Evolutionary conservation across 2,888 invertebrate genomes (phyloP), one percentile per base, ranked within the genome.

Genomic region (Apeira syringaria): DNA sequence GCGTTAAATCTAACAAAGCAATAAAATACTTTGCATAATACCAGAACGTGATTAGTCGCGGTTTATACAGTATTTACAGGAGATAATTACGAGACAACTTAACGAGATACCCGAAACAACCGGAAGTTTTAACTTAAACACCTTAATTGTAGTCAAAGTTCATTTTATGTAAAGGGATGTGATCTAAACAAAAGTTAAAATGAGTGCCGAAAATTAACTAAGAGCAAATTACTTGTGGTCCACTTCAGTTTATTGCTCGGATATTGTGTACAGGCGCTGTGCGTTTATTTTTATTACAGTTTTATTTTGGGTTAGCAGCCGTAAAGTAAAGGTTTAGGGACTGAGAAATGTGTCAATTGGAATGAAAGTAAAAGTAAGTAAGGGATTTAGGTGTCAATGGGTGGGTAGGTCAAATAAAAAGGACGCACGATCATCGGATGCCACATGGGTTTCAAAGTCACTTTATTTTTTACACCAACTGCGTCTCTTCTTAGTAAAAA

Each of bases 11-110:
- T 34, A 29, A 29, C 18, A 30, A 22, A 38, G 44, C 44, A 38
- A 44, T 38, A 30, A 44, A 38, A 34, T 38, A 44, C 33, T 43
- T 43, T 38, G 25, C 26, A 38, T 44, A 44, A 44, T 43, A 37
- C 33, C 44, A 32, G 25, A 44, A 37, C 37, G 36, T 44, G 33
- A 39, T 43, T 39, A 48, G 47, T 43, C 39, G 36, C 35, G 46
- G 46, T 45, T 45, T 47, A 47, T 42, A 31, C 38, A 35, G 47
- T 43, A 43, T 43, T 48, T 29, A 35, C 31, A 26, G 34, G 27
- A 20, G 34, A 34, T 27, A 48, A 36, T 48, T 44, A 48, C 33
- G 44, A 48, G 40, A 33, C 40, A 48, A 40, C 29, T 44, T 48
- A 40, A 48, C 24, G 24, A 13, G 18, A 2, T 29, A 10, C 26